These are phyloP conservation scores for Pelobates cultripes DNA, from an alignment of 2,797 vertebrate genomes.

Conservation along the genomic window DNA sequence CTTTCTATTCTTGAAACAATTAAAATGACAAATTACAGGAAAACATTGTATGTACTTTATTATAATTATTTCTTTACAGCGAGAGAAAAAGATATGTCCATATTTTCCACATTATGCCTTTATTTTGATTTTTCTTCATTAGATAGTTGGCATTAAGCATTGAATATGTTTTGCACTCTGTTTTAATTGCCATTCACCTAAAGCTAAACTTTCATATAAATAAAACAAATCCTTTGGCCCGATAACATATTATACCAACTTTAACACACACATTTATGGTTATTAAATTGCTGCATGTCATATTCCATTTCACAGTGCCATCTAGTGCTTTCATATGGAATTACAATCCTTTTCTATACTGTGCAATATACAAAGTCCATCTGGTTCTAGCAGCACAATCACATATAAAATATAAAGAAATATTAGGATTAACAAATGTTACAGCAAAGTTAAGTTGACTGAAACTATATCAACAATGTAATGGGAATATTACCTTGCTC, in stretches of 20 bases:
- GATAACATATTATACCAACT: background rate
- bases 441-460: no score
- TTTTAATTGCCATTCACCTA: constrained; percentile 22
- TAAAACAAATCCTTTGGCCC: constrained; percentile 3
- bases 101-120: background rate
- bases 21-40: background rate
- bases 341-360: background rate
- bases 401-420: no score
- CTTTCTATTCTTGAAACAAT: background rate
- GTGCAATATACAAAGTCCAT: no score
- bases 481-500: no score
- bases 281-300: background rate
- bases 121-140: background rate
- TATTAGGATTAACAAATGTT: no score
- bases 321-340: constrained; percentile 22
- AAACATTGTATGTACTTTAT: background rate
- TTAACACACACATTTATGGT: background rate
- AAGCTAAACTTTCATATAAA: constrained; percentile 23
- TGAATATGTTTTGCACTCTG: constrained; percentile 12
- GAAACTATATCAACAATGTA: no score
- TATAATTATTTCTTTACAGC: background rate
- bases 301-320: constrained; percentile 36
- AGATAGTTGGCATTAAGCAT: constrained; percentile 29
- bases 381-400: no score
- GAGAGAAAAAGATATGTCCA: background rate